These are phyloP conservation scores for Myoxocephalus aenaeus DNA, from an alignment of 2,797 vertebrate species.

Conservation along the genomic window DNA sequence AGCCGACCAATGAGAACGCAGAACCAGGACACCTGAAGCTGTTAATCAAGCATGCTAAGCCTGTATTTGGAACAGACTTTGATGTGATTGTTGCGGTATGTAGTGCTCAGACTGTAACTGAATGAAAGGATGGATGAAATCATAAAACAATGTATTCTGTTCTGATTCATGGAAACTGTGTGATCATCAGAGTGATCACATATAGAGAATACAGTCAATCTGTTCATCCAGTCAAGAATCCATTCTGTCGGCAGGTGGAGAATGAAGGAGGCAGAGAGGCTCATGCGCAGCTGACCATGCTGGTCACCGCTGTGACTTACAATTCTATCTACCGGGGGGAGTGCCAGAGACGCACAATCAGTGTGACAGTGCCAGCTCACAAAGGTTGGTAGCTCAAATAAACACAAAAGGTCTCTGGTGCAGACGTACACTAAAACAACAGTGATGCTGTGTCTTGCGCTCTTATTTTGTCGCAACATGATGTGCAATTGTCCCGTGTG, in stretches of 20 bases:
- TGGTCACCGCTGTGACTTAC: constrained; percentile 77
- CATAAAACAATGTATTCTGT: neutral
- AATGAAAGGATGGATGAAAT: neutral
- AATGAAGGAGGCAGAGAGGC: constrained; percentile 71
- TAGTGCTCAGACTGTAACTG: neutral
- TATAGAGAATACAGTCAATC: neutral
- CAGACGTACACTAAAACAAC: neutral
- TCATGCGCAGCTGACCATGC: constrained; percentile 71
- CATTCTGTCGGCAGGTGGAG: constrained; percentile 61
- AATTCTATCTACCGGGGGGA: constrained; percentile 76
- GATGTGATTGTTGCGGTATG: constrained; percentile 83
- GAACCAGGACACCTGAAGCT: constrained; percentile 68
- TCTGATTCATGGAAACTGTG: neutral
- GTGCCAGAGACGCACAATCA: constrained; percentile 67
- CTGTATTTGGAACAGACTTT: constrained; percentile 85
- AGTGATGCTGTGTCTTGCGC: neutral
- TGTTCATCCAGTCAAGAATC: neutral
- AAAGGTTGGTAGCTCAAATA: constrained; percentile 60
- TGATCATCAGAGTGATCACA: neutral
- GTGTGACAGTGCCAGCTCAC: constrained; percentile 70
- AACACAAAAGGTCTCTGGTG: neutral
- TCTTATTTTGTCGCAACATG: neutral
- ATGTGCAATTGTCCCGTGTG: too few relatives aligned
- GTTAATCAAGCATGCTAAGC: constrained; percentile 74
- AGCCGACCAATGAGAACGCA: neutral